phyloP scores from a whole-genome alignment of 2,113 vertebrate species.

The Gulo gulo region DNA sequence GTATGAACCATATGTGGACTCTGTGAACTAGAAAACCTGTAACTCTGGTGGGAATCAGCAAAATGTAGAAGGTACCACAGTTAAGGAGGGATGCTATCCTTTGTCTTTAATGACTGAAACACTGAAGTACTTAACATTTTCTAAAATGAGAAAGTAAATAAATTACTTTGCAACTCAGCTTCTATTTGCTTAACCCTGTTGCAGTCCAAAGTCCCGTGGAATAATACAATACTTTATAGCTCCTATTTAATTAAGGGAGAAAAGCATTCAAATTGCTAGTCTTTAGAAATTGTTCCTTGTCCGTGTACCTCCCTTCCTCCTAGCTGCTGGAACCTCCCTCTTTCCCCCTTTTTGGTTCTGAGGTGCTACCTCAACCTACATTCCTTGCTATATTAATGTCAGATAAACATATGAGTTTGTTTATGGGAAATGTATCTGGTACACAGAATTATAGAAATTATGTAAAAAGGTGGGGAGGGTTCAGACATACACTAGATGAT shows the following conservation, averaged over 20 bases:
- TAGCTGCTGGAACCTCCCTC: not conserved
- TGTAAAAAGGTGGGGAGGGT: not conserved
- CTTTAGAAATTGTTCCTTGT: not conserved
- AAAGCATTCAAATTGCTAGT: not conserved
- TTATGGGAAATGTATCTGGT: conserved; percentile 27
- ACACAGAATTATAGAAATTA: not conserved
- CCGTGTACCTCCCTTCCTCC: not conserved
- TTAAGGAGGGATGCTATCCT: not conserved
- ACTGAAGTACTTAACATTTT: conserved; percentile 34
- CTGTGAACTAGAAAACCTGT: conserved; percentile 8
- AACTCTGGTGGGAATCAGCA: not conserved
- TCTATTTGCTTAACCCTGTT: not conserved
- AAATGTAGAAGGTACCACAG: not conserved
- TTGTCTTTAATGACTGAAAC: conserved; percentile 4
- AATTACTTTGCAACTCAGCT: conserved; percentile 7
- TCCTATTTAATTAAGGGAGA: not conserved
- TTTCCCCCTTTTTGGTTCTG: not conserved
- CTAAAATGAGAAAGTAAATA: conserved; percentile 14
- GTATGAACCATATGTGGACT: not conserved
- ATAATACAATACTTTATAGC: not conserved
- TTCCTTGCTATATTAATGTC: conserved; percentile 17
- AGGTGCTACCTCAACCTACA: not conserved
- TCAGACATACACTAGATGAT: not conserved
- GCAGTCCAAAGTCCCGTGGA: not conserved
- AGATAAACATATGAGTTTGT: not conserved